These are phyloP conservation scores for Emys orbicularis DNA, from an alignment of 2,797 vertebrate species.

Conservation along the genomic window DNA sequence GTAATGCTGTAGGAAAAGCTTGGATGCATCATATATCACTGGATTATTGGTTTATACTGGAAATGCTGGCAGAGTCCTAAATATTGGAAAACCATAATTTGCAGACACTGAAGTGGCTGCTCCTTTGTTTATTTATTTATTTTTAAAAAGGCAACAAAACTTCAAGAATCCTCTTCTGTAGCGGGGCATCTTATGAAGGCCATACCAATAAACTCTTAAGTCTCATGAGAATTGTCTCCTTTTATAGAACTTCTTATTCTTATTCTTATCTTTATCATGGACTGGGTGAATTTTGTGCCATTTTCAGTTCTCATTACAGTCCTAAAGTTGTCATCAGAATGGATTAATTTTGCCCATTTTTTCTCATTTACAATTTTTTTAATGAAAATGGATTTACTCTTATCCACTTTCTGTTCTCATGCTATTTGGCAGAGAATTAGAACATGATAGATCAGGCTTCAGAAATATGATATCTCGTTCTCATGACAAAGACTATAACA, in stretches of 20 bases:
- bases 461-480: slow-evolving; percentile 38
- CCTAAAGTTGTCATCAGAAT: background rate
- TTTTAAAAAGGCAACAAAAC: background rate
- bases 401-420: background rate
- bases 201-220: background rate
- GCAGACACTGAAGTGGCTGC: background rate
- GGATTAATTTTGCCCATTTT: slow-evolving; percentile 35
- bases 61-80: background rate
- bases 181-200: background rate
- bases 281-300: background rate
- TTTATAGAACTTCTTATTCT: background rate
- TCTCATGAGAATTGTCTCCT: background rate
- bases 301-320: slow-evolving; percentile 34
- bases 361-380: background rate
- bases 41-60: background rate
- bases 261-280: background rate
- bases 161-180: background rate
- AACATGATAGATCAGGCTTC: slow-evolving; percentile 5
- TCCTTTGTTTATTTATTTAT: background rate
- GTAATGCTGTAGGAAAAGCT: background rate
- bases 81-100: background rate
- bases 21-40: background rate
- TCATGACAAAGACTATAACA: background rate
- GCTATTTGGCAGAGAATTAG: background rate
- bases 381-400: slow-evolving; percentile 24